These are phyloP conservation scores for Panurus biarmicus DNA, from an alignment of 2,113 vertebrate genomes.

Conservation along the genomic window DNA sequence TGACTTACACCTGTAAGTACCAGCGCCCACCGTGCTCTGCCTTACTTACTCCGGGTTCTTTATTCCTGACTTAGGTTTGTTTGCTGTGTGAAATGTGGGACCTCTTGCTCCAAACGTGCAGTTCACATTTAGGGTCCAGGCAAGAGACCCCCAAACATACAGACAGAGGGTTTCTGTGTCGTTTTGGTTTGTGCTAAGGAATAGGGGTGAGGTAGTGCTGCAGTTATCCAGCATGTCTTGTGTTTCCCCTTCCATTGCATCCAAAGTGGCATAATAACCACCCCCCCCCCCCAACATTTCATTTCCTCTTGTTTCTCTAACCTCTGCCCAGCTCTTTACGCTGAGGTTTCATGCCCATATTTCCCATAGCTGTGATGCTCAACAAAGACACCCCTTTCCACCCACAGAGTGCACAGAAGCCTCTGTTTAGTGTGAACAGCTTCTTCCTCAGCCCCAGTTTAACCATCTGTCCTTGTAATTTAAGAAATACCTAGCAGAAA, in stretches of 20 bases:
- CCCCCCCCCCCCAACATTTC: background rate
- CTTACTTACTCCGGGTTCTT: background rate
- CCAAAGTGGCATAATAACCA: background rate
- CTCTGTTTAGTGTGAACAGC: constrained; percentile 1
- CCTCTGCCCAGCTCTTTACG: background rate
- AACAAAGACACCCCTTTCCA: background rate
- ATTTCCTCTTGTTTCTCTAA: background rate
- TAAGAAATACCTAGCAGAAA: background rate
- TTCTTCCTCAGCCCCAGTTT: constrained; percentile 29
- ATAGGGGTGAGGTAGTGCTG: background rate
- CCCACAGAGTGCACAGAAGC: background rate
- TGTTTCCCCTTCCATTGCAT: background rate
- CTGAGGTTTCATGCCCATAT: background rate
- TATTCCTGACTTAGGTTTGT: background rate
- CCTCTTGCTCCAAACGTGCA: background rate
- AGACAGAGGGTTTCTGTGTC: background rate
- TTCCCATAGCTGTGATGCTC: background rate
- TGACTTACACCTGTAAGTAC: constrained; percentile 98
- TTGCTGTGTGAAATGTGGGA: background rate
- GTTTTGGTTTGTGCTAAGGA: constrained; percentile 1
- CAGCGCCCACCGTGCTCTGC: background rate
- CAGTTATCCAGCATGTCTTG: background rate
- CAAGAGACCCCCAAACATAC: background rate
- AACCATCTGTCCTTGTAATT: constrained; percentile 21
- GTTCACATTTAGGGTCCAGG: background rate